Evolutionary conservation across 2,888 invertebrate genomes (phyloP), one percentile per base, ranked within the genome.

Genomic region (Emmelina monodactyla): DNA sequence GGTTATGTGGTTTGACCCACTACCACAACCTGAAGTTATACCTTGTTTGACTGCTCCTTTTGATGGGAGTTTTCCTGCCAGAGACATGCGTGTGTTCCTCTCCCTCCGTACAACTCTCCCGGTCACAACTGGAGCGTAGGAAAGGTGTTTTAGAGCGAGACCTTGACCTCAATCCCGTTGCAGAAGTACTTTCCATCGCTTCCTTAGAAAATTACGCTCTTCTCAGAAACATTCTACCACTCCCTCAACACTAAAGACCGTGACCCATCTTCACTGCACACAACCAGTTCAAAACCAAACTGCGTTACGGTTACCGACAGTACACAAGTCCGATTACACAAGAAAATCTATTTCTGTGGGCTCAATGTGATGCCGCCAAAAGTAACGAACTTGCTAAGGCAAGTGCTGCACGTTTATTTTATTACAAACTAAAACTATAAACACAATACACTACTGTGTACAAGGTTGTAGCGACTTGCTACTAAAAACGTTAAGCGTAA

Each of bases 61-160:
- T 71, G 12, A 69, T 56, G 14, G 79, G 76, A 1, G 80, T 79
- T 56, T 72, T 81, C 38, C 82, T 75, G 36, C 81, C 76, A 28
- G 76, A 66, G 50, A 82, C 82, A 51, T 82, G 82, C 10, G 65
- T 63, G 45, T 83, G 83, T 30, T 83, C 83, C 16, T 75, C 83
- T 30, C 62, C 62, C 42, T 82, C 81, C 14, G 66, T 56, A 54
- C 84, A 85, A 45, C 68, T 71, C 56, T 85, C 85, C 45, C 67
- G 81, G 58, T 86, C 84, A 51, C 83, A 81, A 50, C 68, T 81
- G 37, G 83, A 83, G 44, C 82, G 72, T 47, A 83, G 61, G 55
- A 86, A 85, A 43, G 88, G 88, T 51, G 88, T 88, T 57, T 84
- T 86, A 22, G 88, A 88, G 49, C 88, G 83, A 50, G 88, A 88